Evolutionary conservation across 2,113 vertebrate genomes (phyloP).

Genomic region (Mobula birostris): DNA sequence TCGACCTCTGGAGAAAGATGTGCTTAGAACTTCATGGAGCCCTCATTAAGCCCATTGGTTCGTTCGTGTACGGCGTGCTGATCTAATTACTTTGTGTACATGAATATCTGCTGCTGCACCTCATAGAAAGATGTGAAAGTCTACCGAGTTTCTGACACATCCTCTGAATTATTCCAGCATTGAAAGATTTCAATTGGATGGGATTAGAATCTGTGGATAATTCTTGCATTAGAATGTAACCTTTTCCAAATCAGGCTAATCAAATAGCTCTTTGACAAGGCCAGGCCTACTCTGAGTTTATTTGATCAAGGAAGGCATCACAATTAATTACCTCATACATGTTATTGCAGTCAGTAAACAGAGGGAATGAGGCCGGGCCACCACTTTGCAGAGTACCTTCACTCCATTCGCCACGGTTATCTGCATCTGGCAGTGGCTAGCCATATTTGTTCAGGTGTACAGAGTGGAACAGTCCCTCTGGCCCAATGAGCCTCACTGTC

Average conservation of each 20-base stretch:
- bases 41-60: not conserved
- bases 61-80: not conserved
- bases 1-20: not conserved
- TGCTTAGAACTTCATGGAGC: not conserved
- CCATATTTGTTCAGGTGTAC: no score
- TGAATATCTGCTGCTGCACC: not conserved
- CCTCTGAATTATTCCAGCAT: not conserved
- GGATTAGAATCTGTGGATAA: slow-evolving; percentile 2
- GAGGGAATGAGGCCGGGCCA: no score
- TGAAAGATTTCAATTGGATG: slow-evolving; percentile 8
- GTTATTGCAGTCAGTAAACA: not conserved
- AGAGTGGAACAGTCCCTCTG: no score
- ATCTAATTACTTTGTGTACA: slow-evolving; percentile 12
- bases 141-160: not conserved
- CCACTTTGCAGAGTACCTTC: no score
- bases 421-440: no score
- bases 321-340: slow-evolving; percentile 6
- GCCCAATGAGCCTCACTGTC: no score
- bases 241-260: slow-evolving; percentile 9
- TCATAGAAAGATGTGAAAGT: not conserved
- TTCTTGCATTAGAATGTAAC: slow-evolving; percentile 15
- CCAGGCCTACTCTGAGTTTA: not conserved
- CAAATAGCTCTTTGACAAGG: slow-evolving; percentile 2
- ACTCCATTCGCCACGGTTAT: no score
- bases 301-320: not conserved